phyloP scores from a whole-genome alignment of 1,140 invertebrate species.

The Drosophila simulans region DNA sequence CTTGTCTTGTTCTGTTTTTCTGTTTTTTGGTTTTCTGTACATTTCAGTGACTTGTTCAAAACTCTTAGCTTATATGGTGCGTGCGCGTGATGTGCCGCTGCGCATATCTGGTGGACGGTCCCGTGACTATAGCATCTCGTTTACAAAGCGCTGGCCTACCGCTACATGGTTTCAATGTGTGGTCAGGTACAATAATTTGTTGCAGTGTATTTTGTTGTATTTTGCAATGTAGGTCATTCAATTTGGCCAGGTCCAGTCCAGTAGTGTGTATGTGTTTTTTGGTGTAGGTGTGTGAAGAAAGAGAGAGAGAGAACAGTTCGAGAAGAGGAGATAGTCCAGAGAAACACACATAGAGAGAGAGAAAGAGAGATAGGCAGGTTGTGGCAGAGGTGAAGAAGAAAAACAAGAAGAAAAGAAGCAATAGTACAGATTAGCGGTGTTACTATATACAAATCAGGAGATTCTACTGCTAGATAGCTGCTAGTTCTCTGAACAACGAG shows the following conservation, averaged over 20 bases:
- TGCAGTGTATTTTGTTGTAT: constrained; percentile 46
- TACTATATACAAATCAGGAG: constrained; percentile 73
- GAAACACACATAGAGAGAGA: constrained; percentile 41
- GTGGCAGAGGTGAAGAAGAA: constrained; percentile 77
- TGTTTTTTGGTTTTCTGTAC: constrained; percentile 33
- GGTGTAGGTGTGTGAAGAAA: constrained; percentile 41
- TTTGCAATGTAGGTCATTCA: constrained; percentile 56
- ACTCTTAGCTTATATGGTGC: constrained; percentile 81
- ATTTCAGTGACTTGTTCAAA: constrained; percentile 52
- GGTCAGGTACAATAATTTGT: constrained; percentile 35
- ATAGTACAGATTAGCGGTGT: constrained; percentile 82
- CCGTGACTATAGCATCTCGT: constrained; percentile 84
- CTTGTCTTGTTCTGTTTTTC: constrained; percentile 47
- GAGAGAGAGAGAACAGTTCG: constrained; percentile 48
- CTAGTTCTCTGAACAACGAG: constrained; percentile 6
- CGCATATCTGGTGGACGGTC: constrained; percentile 81
- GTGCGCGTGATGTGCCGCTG: constrained; percentile 78
- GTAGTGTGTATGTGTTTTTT: constrained; percentile 21
- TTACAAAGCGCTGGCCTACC: constrained; percentile 85
- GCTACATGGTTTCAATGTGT: constrained; percentile 66
- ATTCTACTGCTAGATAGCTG: constrained; percentile 60
- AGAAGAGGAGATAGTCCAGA: constrained; percentile 50
- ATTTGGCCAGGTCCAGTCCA: constrained; percentile 51
- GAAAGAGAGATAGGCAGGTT: constrained; percentile 56
- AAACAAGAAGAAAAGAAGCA: constrained; percentile 81